Evolutionary conservation across 2,888 invertebrate species (phyloP), one percentile per base, ranked within the genome.

Genomic region (Metellina segmentata): DNA sequence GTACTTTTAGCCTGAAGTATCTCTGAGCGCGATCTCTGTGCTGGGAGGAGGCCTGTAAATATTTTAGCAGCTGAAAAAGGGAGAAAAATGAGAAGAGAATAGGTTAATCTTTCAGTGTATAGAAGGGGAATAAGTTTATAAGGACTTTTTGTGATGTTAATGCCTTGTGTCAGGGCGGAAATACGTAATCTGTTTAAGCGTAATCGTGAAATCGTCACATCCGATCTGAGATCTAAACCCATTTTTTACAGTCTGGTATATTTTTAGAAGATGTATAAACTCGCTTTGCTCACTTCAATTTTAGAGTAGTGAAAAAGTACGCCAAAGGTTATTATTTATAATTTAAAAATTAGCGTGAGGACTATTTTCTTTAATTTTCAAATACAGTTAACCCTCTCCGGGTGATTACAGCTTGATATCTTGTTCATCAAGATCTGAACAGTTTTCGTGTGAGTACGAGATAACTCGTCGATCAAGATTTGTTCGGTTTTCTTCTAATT

Each of bases 11-110:
- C 77, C 75, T 48, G 20, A 19, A 16, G 70, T 49, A 53, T 75
- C 77, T 79, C 52, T 85, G 83, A 83, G 89, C 78, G 19, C 53
- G 78, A 85, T 83, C 51, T 78, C 72, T 53, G 19, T 19, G 52
- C 9, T 19, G n/a, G 86, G 70, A 53, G 13, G 48, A 49, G 69
- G 20, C 69, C 71, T 79, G 48, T 90, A 90, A 83, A 90, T 90
- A 90, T 90, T 90, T 90, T 78, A 90, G 89, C 11, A 81, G 83
- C 71, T 19, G 16, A 52, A 53, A 20, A 53, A 49, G 77, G 49
- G 49, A 85, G 79, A 77, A 51, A 77, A 61, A 61, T 6, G 61
- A 61, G 61, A 61, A 61, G 61, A 61, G 74, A 85, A 69, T 49
- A 48, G 61, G 61, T 61, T 61, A 61, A 61, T 61, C 61, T 81